Evolutionary conservation across 2,888 invertebrate species (phyloP).

Genomic region (Masnerella sp.): DNA sequence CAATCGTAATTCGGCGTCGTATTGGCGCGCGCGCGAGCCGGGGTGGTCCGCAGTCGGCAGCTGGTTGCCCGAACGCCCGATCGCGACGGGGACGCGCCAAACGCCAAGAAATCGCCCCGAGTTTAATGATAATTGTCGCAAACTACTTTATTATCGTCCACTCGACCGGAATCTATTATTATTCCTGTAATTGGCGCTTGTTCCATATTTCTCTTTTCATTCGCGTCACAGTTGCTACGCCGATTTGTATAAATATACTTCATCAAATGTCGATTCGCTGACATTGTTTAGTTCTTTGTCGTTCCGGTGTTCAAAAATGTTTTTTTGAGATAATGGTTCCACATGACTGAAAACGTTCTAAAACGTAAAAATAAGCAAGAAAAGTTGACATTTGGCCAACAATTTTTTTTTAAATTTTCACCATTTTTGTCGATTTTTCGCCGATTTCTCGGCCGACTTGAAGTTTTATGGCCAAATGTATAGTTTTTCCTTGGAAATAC

Average conservation of each 20-base stretch:
- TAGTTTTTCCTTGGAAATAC: too few relatives aligned
- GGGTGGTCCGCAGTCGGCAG: constrained; percentile 67
- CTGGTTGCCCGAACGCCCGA: constrained; percentile 64
- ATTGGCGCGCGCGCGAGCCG: constrained; percentile 63
- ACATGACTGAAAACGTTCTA: too few relatives aligned
- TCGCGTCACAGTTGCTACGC: neutral
- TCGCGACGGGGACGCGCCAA: constrained; percentile 59
- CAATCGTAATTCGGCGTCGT: constrained; percentile 66
- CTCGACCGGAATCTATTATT: constrained; percentile 60
- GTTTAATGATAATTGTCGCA: constrained; percentile 65
- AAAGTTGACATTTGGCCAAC: too few relatives aligned
- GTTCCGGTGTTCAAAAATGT: too few relatives aligned
- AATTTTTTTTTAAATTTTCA: too few relatives aligned
- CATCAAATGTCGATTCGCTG: too few relatives aligned
- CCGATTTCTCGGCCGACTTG: too few relatives aligned
- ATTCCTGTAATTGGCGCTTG: constrained; percentile 50
- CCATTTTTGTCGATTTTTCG: too few relatives aligned
- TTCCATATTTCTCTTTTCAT: constrained; percentile 28
- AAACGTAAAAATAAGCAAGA: too few relatives aligned
- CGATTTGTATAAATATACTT: neutral
- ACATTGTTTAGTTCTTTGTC: too few relatives aligned
- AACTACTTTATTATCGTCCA: constrained; percentile 65
- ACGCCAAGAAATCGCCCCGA: constrained; percentile 62
- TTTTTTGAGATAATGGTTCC: too few relatives aligned
- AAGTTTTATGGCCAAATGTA: too few relatives aligned